Evolutionary conservation across 1,140 invertebrate species (phyloP).

Genomic region (Aphaenogaster rudis): DNA sequence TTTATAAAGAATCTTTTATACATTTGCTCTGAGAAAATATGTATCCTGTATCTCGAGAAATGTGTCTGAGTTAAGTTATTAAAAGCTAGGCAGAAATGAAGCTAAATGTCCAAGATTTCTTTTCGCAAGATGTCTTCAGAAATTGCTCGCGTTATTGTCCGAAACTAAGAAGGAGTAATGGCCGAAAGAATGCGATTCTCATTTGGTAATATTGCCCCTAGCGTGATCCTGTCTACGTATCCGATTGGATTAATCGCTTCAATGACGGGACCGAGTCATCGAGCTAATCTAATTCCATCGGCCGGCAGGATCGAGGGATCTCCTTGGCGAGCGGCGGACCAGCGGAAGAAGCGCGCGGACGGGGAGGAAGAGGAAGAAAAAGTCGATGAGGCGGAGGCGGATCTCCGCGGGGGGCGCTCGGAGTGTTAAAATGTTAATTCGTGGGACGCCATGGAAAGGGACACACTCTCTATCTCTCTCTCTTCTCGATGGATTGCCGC

Average conservation of each 20-base stretch:
- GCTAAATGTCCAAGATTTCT: too few relatives aligned
- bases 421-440: slow-evolving; percentile 79
- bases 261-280: slow-evolving; percentile 75
- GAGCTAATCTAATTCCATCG: slow-evolving; percentile 83
- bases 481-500: background rate
- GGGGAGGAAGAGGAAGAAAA: slow-evolving; percentile 30
- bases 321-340: slow-evolving; percentile 67
- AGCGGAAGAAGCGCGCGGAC: slow-evolving; percentile 31
- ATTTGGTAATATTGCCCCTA: slow-evolving; percentile 39
- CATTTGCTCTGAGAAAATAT: background rate
- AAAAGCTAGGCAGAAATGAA: background rate
- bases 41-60: too few relatives aligned
- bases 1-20: background rate
- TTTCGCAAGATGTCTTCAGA: background rate
- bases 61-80: background rate
- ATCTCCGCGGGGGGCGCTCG: slow-evolving; percentile 43
- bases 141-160: slow-evolving; percentile 16
- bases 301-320: slow-evolving; percentile 65
- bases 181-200: slow-evolving; percentile 26
- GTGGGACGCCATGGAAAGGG: slow-evolving; percentile 47
- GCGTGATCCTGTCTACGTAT: slow-evolving; percentile 57
- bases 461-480: background rate
- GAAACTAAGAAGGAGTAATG: background rate
- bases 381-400: slow-evolving; percentile 19
- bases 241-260: slow-evolving; percentile 72